Evolutionary conservation across 2,888 invertebrate species (phyloP).

Genomic region (Trissolcus brochymenae): DNA sequence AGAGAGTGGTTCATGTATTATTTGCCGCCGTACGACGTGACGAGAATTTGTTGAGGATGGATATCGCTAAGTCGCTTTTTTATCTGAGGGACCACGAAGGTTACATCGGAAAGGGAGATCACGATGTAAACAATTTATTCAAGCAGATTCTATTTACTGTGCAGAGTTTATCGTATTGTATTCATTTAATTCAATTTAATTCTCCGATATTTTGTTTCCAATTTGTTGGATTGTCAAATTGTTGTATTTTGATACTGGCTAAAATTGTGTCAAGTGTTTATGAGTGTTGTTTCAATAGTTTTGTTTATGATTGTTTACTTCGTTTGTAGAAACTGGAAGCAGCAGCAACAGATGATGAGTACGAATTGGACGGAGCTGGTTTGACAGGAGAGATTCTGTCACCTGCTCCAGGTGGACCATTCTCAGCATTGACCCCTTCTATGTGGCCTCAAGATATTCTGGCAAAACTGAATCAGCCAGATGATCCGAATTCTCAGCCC

Average conservation of each 20-base stretch:
- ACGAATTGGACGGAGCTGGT: conserved; percentile 83
- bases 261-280: not conserved
- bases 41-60: conserved; percentile 80
- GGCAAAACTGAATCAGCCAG: conserved; percentile 87
- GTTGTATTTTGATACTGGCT: too few relatives aligned
- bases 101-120: conserved; percentile 91
- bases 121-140: conserved; percentile 79
- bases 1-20: not conserved
- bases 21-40: not conserved
- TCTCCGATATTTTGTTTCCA: not conserved
- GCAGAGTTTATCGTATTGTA: not conserved
- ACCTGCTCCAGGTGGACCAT: conserved; percentile 91
- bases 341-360: conserved; percentile 86
- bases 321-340: conserved; percentile 83
- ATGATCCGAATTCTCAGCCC: conserved; percentile 84
- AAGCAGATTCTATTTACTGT: not conserved
- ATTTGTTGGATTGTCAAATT: not conserved
- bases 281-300: not conserved
- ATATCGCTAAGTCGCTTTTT: conserved; percentile 94
- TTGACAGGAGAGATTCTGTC: conserved; percentile 84
- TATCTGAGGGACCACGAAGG: conserved; percentile 91
- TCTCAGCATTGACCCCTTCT: conserved; percentile 94
- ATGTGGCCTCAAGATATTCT: conserved; percentile 98
- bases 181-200: not conserved
- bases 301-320: not conserved